Evolutionary conservation across 2,888 invertebrate genomes (phyloP).

Genomic region (Agrenia bidenticulata): DNA sequence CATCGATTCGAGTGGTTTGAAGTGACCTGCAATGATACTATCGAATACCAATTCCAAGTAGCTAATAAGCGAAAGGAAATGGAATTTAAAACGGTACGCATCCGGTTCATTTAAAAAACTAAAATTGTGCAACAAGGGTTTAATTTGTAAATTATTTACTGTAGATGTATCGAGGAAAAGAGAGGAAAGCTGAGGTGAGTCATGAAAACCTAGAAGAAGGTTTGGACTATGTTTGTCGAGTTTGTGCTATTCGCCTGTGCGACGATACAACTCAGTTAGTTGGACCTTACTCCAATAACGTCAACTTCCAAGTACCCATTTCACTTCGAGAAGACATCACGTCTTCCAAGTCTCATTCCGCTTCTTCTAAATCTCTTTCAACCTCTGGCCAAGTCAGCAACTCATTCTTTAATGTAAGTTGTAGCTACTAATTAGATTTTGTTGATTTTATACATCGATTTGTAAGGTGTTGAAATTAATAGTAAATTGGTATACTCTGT

Average conservation of each 20-base stretch:
- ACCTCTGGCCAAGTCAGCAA: conserved; percentile 1
- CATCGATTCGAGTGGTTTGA: conserved; percentile 47
- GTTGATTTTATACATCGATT: too few relatives aligned
- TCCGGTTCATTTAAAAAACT: neutral
- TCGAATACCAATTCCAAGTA: conserved; percentile 74
- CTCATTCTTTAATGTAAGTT: conserved; percentile 9
- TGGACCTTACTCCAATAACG: conserved; percentile 70
- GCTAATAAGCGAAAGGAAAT: conserved; percentile 62
- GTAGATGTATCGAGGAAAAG: conserved; percentile 69
- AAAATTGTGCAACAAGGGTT: conserved; percentile 18
- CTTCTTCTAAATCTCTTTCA: conserved; percentile 46
- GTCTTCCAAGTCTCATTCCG: conserved; percentile 43
- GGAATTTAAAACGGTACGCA: conserved; percentile 61
- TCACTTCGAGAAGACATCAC: conserved; percentile 41
- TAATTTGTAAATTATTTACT: conserved; percentile 42
- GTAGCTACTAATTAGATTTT: too few relatives aligned
- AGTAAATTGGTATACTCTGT: too few relatives aligned
- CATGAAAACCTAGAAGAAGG: conserved; percentile 68
- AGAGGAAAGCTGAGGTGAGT: conserved; percentile 65
- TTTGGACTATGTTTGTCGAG: conserved; percentile 73
- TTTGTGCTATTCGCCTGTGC: conserved; percentile 71
- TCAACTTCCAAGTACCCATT: conserved; percentile 62
- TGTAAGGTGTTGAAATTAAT: too few relatives aligned
- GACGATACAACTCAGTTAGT: conserved; percentile 63
- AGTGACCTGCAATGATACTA: conserved; percentile 62